Base-by-base conservation (phyloP, 2,113 vertebrate species). In the Rhabdomys dilectus region DNA sequence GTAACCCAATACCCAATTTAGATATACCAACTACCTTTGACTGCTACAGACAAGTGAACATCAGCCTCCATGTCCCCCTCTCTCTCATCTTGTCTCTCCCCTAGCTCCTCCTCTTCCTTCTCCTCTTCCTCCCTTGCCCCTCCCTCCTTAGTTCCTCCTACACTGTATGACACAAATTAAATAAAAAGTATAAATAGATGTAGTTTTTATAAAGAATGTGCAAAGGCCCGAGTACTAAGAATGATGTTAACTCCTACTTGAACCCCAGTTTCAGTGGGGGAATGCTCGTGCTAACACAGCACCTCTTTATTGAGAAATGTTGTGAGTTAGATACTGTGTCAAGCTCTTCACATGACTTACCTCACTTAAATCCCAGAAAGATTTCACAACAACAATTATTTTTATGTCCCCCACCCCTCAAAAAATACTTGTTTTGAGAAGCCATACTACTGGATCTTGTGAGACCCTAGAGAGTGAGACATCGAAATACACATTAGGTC, bases 321-420 rank as follows among this genome's bases (percentile, higher is more conserved):
- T 91, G 5, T 75, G 45, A 81, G 29, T 85, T 75, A 58, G 66
- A 7, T 62, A 9, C 11, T 91, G 0, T 62, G 39, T 29, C 34
- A 84, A 75, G 42, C 17, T 93, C 39, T 84, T 91, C 87, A 73
- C 1, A 64, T 45, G 36, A 92, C 6, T n/a, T 91, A 29, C 17
- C 91, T 86, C 39, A 77, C 66, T 95, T 95, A 93, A 94, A 81
- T 73, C 39, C 34, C n/a, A 60, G 76, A 68, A 91, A 88, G 22
- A 45, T 4, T 15, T 89, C 85, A 85, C 7, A 73, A 70, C 34
- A 78, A 58, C 81, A 77, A 88, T 60, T 53, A 62, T 66, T 91
- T 81, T n/a, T n/a, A 93, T 42, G 42, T 84, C 60, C 26, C 42
- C 16, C 48, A 82, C 42, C 34, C 51, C 51, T 34, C 51, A 58